Conservation (phyloP, 1,140 invertebrate species). For the Gonatopus flavifemur region DNA sequence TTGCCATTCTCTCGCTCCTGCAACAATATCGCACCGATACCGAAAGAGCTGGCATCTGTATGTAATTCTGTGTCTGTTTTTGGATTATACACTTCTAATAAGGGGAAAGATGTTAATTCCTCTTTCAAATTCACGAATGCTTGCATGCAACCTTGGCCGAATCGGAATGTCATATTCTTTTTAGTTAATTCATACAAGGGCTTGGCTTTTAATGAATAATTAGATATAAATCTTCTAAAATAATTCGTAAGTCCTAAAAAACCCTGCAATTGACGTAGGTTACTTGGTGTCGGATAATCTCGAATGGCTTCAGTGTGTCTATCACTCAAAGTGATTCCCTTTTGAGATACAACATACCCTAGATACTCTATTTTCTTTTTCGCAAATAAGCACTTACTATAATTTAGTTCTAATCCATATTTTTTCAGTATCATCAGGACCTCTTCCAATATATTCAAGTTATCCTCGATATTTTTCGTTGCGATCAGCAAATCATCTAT, state of each 20-base stretch:
- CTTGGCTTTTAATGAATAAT: background rate
- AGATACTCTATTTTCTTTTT: background rate
- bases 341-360: background rate
- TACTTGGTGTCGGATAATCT: background rate
- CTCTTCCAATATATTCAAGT: background rate
- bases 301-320: background rate
- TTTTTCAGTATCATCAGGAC: background rate
- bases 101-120: background rate
- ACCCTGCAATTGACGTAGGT: background rate
- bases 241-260: too few relatives aligned
- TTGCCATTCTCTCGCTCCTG: too few relatives aligned
- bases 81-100: too few relatives aligned
- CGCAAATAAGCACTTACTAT: background rate
- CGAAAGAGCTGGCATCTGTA: slow-evolving; percentile 32
- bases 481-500: too few relatives aligned
- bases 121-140: background rate
- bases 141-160: background rate
- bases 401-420: background rate
- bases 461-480: background rate
- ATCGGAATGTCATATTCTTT: background rate
- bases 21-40: too few relatives aligned
- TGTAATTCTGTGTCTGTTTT: slow-evolving; percentile 28
- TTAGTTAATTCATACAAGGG: background rate
- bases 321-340: background rate
- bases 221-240: background rate